Evolutionary conservation across 2,797 vertebrate species (phyloP).

Genomic region (Microctenopoma steveboyesi): DNA sequence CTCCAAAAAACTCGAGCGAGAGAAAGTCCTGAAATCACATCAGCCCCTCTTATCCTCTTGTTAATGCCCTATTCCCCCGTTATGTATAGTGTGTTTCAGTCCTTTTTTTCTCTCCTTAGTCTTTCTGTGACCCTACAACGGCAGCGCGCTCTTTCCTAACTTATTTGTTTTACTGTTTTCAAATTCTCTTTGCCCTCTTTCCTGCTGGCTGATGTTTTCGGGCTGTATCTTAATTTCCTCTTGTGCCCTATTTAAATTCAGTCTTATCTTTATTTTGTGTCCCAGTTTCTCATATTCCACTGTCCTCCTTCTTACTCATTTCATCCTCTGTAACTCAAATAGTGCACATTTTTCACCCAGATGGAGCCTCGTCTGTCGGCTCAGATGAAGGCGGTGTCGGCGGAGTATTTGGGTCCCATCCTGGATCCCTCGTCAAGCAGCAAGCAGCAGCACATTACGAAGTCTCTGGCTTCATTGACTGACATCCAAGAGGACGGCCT

Average conservation of each 20-base stretch:
- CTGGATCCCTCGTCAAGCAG: constrained; percentile 85
- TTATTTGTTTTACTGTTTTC: constrained; percentile 16
- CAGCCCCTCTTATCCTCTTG: background rate
- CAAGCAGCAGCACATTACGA: constrained; percentile 90
- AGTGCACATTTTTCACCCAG: constrained; percentile 69
- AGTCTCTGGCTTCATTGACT: constrained; percentile 94
- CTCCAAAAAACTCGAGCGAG: background rate
- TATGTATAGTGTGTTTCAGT: background rate
- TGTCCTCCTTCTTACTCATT: background rate
- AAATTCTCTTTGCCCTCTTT: constrained; percentile 24
- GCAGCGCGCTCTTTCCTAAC: background rate
- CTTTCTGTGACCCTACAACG: background rate
- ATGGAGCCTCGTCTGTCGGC: constrained; percentile 92
- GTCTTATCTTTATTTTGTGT: constrained; percentile 5
- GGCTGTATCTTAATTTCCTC: constrained; percentile 21
- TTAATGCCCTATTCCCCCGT: background rate
- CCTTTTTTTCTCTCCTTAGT: background rate
- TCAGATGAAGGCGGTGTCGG: constrained; percentile 96
- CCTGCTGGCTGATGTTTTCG: constrained; percentile 15
- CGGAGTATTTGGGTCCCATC: constrained; percentile 91
- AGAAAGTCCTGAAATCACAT: constrained; percentile 9
- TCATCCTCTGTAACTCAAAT: constrained; percentile 19
- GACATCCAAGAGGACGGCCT: constrained; percentile 93
- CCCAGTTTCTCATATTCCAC: background rate
- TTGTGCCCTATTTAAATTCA: constrained; percentile 30